These are phyloP conservation scores for Pogonus chalceus DNA, from an alignment of 1,140 invertebrate species.

Conservation along the genomic window DNA sequence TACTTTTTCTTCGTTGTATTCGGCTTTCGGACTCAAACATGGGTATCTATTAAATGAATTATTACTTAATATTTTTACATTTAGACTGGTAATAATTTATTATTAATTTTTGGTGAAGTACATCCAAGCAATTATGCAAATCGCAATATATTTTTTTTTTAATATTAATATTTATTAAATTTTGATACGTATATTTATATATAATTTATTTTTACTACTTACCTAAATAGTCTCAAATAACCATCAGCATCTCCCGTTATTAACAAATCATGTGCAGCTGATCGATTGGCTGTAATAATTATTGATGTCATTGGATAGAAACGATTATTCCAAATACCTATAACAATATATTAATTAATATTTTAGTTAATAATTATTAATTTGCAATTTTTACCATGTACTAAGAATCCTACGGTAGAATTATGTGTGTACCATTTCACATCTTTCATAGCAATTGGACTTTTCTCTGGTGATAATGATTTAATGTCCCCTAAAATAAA, in stretches of 20 bases:
- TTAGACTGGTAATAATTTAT: constrained; percentile 11
- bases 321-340: constrained; percentile 81
- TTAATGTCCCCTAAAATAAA: constrained; percentile 70
- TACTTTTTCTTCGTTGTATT: constrained; percentile 79
- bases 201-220: constrained; percentile 12
- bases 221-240: constrained; percentile 78
- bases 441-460: constrained; percentile 77
- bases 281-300: constrained; percentile 69
- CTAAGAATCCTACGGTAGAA: constrained; percentile 71
- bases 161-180: no score
- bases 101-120: constrained; percentile 3
- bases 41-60: constrained; percentile 51
- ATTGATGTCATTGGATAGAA: constrained; percentile 73
- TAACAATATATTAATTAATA: constrained; percentile 13
- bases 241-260: constrained; percentile 85
- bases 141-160: no score
- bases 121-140: no score
- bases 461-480: constrained; percentile 70
- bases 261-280: constrained; percentile 70
- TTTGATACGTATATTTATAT: not conserved
- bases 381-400: constrained; percentile 52
- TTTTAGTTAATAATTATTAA: constrained; percentile 5
- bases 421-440: constrained; percentile 81
- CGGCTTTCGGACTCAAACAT: constrained; percentile 69
- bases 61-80: no score